phyloP scores from a whole-genome alignment of 2,888 invertebrate genomes.

The Loripinus fragilis region DNA sequence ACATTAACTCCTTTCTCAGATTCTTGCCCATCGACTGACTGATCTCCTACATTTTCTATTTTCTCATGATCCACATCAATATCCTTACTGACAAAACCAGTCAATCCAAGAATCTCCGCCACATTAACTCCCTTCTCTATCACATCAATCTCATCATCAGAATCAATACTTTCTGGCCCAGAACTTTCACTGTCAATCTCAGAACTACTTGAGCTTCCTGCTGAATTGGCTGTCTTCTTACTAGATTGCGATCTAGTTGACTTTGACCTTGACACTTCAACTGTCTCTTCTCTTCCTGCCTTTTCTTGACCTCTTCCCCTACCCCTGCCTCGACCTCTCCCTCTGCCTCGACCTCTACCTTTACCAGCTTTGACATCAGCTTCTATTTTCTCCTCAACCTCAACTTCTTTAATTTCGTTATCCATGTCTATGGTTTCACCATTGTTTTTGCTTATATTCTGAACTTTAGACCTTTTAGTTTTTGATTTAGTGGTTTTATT shows the following conservation, averaged over 20 bases:
- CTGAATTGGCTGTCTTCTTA: background rate
- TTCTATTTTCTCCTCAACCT: background rate
- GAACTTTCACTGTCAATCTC: slow-evolving; percentile 29
- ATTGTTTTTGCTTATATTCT: background rate
- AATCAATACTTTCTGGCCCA: slow-evolving; percentile 3
- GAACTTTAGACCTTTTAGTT: background rate
- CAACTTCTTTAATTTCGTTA: no score
- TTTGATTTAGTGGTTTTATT: background rate
- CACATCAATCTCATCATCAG: slow-evolving; percentile 38
- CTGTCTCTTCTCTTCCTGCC: background rate
- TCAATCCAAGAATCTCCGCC: slow-evolving; percentile 40
- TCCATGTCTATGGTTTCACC: background rate
- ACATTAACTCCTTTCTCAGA: background rate
- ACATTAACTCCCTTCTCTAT: slow-evolving; percentile 40
- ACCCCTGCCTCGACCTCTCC: slow-evolving; percentile 30
- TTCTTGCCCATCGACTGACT: background rate
- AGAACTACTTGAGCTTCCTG: slow-evolving; percentile 27
- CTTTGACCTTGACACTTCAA: no score
- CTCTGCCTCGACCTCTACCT: slow-evolving; percentile 29
- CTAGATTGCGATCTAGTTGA: background rate
- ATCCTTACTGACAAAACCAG: slow-evolving; percentile 13
- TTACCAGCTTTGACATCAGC: slow-evolving; percentile 1
- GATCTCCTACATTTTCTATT: background rate
- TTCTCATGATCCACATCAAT: no score
- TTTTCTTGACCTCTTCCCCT: slow-evolving; percentile 4